phyloP scores from a whole-genome alignment of 2,797 vertebrate species.

The Microcaecilia unicolor region DNA sequence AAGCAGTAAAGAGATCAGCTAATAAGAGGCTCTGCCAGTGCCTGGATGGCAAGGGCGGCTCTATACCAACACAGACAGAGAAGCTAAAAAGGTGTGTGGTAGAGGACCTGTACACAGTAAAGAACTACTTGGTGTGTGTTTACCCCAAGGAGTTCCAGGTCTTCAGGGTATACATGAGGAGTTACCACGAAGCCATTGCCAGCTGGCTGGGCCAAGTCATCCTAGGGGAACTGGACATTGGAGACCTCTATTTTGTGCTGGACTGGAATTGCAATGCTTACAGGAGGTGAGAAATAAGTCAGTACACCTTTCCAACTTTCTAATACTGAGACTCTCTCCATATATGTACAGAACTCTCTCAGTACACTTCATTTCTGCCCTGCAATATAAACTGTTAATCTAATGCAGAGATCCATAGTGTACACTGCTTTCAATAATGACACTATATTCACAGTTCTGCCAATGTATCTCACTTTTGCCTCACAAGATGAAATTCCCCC shows the following conservation, averaged over 20 bases:
- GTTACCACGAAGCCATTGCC: constrained; percentile 72
- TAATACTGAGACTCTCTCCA: constrained; percentile 15
- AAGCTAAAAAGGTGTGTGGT: constrained; percentile 66
- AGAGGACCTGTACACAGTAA: constrained; percentile 70
- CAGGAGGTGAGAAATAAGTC: constrained; percentile 66
- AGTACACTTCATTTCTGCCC: no score
- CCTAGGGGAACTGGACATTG: constrained; percentile 52
- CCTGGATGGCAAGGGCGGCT: constrained; percentile 40
- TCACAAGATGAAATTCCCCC: no score
- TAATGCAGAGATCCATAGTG: no score
- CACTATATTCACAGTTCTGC: no score
- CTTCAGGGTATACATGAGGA: constrained; percentile 70
- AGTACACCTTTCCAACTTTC: no score
- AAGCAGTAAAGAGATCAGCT: constrained; percentile 59
- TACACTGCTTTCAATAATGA: no score
- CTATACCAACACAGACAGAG: constrained; percentile 28
- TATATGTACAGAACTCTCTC: constrained; percentile 2
- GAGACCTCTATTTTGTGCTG: constrained; percentile 75
- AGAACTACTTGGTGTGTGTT: constrained; percentile 60
- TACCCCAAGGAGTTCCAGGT: constrained; percentile 70
- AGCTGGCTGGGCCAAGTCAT: constrained; percentile 52
- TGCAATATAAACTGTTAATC: no score
- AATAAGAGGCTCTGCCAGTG: constrained; percentile 53
- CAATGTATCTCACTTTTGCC: no score
- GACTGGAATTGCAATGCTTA: constrained; percentile 85